Evolutionary conservation across 2,113 vertebrate genomes (phyloP).

Genomic region (Oreochromis niloticus): DNA sequence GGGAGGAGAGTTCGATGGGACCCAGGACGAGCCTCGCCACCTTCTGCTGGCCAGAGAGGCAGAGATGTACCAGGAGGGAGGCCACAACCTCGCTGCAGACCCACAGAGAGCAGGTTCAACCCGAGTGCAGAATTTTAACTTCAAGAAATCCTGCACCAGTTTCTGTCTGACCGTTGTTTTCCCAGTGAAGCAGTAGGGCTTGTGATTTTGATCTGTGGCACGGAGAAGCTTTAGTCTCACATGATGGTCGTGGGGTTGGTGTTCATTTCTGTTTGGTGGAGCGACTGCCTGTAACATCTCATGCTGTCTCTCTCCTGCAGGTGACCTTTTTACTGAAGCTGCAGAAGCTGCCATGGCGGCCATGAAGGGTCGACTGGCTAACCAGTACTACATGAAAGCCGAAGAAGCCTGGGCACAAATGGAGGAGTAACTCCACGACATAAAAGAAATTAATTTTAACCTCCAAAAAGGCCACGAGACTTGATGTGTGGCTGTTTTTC

Average conservation of each 20-base stretch:
- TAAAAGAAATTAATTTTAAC: neutral
- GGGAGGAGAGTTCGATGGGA: conserved; percentile 91
- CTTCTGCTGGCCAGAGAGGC: conserved; percentile 87
- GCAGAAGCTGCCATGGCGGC: conserved; percentile 91
- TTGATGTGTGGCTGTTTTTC: neutral
- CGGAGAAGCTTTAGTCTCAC: neutral
- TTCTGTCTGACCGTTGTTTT: neutral
- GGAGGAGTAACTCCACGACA: conserved; percentile 67
- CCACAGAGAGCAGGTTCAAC: conserved; percentile 83
- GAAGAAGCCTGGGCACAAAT: conserved; percentile 92
- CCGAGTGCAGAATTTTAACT: neutral
- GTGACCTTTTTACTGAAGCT: conserved; percentile 91
- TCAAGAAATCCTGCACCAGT: neutral
- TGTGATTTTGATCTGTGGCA: neutral
- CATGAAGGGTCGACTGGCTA: conserved; percentile 93
- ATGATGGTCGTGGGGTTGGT: neutral
- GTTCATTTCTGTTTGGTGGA: neutral
- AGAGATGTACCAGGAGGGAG: conserved; percentile 83
- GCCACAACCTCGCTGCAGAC: conserved; percentile 74
- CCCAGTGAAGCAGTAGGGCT: neutral
- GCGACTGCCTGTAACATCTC: neutral
- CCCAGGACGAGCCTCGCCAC: conserved; percentile 86
- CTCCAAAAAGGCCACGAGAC: neutral
- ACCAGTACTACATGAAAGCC: conserved; percentile 92
- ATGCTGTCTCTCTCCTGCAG: conserved; percentile 52